Base-by-base conservation (phyloP, 1,140 invertebrate species). In the Hyles euphorbiae region DNA sequence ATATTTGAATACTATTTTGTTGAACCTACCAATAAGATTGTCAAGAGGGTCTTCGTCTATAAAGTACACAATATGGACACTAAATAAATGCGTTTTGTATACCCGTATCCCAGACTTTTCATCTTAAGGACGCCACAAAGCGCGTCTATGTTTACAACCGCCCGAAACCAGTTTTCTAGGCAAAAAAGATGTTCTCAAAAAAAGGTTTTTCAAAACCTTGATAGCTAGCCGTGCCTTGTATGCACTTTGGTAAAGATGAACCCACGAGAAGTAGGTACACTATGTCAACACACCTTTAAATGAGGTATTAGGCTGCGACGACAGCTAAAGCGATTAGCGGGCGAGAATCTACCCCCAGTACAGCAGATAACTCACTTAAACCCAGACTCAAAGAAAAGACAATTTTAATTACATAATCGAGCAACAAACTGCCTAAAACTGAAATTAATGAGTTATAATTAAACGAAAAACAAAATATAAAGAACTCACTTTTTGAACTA, bases 211-310 rank as follows among this genome's bases (percentile, higher is more conserved):
- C 58, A 63, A 49, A 67, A 59, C 57, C 55, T 60, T 65, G 60
- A 67, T 70, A 51, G 60, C 52, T 50, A 60, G 55, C 60, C 53
- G 48, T 53, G 57, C 52, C 60, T 62, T 69, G 67, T 69, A 57
- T 70, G 64, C 61, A 63, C 67, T 66, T 63, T 32, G 61, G 58
- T 55, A 55, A 61, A 67, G 67, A 70, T 55, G 58, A 46, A 51
- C 45, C 56, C 56, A 53, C 60, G 61, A 63, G 61, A 63, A 69
- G 60, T 62, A 58, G 56, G 67, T 67, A 61, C 55, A 65, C 54
- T 60, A 60, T 72, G 70, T 69, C 68, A 72, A 72, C 70, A 72
- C 63, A 65, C 61, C 70, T 61, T 64, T 60, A 72, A 72, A 68
- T 72, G 64, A 68, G 70, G 58, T 61, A 60, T 69, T 58, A 62